phyloP scores from a whole-genome alignment of 1,140 invertebrate species.

The Centruroides sculpturatus region DNA sequence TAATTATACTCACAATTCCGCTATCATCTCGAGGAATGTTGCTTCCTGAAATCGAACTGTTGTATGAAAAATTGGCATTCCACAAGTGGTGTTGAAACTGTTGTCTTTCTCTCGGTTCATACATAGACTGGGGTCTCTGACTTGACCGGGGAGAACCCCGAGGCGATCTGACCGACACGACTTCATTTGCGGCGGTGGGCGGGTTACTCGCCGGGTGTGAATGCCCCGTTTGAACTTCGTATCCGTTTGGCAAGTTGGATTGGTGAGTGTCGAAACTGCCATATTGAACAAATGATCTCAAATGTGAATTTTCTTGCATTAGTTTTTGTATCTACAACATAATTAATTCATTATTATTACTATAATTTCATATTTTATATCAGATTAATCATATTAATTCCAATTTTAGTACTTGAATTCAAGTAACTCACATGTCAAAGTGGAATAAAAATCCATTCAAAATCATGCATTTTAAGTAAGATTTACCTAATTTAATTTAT shows the following conservation, averaged over 20 bases:
- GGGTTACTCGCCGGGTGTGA: neutral
- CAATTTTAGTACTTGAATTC: no score
- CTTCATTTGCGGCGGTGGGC: neutral
- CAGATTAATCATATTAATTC: neutral
- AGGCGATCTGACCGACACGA: neutral
- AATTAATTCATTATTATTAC: neutral
- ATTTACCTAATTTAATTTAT: no score
- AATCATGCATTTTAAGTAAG: no score
- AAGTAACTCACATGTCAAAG: no score
- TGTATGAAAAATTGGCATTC: neutral
- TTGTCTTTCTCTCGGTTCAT: conserved; percentile 40
- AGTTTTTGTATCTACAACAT: conserved; percentile 16
- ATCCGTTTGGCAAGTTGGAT: conserved; percentile 7
- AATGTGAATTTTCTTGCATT: conserved; percentile 46
- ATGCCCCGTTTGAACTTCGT: neutral
- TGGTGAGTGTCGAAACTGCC: conserved; percentile 15
- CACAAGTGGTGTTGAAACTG: neutral
- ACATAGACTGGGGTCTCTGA: conserved; percentile 69
- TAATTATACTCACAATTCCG: neutral
- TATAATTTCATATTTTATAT: neutral
- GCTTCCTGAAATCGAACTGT: neutral
- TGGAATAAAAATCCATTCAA: no score
- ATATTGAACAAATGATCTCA: conserved; percentile 37
- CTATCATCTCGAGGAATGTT: conserved; percentile 3
- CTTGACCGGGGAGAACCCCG: conserved; percentile 12